Conservation (phyloP, 2,888 invertebrate species). For the Dicycla oo region DNA sequence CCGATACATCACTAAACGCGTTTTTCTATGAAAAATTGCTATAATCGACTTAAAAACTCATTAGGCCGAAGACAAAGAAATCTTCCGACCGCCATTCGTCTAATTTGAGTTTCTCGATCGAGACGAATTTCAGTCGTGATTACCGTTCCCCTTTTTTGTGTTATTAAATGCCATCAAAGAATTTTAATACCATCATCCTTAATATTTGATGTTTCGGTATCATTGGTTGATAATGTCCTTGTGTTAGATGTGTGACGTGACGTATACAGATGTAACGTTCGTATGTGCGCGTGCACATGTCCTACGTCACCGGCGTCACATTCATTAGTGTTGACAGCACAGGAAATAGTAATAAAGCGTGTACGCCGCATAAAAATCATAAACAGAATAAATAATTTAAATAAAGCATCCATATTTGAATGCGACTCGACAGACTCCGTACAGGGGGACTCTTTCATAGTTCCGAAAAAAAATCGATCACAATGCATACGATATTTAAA, state of each 20-base stretch:
- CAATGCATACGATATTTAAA: conserved; percentile 79
- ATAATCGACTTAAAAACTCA: conserved; percentile 91
- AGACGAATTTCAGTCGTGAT: conserved; percentile 87
- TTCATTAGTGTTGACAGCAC: conserved; percentile 86
- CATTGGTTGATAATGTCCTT: conserved; percentile 55
- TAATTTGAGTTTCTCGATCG: conserved; percentile 89
- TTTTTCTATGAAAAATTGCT: conserved; percentile 91
- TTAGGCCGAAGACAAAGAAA: conserved; percentile 90
- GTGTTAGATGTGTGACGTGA: conserved; percentile 26
- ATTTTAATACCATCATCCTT: conserved; percentile 74
- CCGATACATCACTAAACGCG: conserved; percentile 90
- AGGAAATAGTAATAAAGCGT: conserved; percentile 85
- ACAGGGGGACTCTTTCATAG: conserved; percentile 76
- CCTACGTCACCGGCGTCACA: conserved; percentile 80
- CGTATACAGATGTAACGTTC: conserved; percentile 5
- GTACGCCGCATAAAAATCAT: conserved; percentile 81
- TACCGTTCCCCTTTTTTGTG: conserved; percentile 83
- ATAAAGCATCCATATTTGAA: conserved; percentile 84
- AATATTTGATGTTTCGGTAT: conserved; percentile 67
- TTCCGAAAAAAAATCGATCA: conserved; percentile 75
- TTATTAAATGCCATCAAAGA: conserved; percentile 78
- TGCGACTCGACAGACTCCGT: conserved; percentile 79
- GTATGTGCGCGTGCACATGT: conserved; percentile 72
- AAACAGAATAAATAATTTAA: conserved; percentile 85
- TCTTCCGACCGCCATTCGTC: conserved; percentile 87